Evolutionary conservation across 2,888 invertebrate species (phyloP).

Genomic region (Cotesia congregata): DNA sequence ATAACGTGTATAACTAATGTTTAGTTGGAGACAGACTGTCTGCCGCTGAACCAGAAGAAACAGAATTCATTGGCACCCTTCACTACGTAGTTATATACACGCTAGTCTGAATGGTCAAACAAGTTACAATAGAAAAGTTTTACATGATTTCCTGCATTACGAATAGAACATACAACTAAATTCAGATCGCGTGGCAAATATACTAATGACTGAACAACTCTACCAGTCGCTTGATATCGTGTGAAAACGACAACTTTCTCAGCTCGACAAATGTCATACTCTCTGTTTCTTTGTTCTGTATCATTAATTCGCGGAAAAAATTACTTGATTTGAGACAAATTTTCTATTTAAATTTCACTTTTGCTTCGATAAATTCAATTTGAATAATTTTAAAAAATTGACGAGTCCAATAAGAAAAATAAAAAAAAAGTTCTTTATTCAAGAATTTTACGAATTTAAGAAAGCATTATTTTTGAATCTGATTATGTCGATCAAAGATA

Average conservation of each 20-base stretch:
- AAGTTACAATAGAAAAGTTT: slow-evolving; percentile 50
- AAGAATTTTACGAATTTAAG: too few relatives aligned
- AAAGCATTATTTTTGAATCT: too few relatives aligned
- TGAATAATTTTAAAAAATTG: too few relatives aligned
- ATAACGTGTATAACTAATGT: slow-evolving; percentile 54
- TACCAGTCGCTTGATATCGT: slow-evolving; percentile 26
- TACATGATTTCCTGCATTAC: slow-evolving; percentile 39
- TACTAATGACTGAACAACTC: slow-evolving; percentile 39
- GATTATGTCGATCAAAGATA: too few relatives aligned
- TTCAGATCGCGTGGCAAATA: slow-evolving; percentile 49
- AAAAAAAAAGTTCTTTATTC: too few relatives aligned
- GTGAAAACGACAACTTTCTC: slow-evolving; percentile 20
- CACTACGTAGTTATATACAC: slow-evolving; percentile 38
- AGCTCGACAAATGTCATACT: neutral
- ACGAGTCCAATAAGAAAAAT: too few relatives aligned
- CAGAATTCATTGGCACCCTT: slow-evolving; percentile 40
- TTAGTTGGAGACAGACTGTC: slow-evolving; percentile 54
- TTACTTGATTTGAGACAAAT: too few relatives aligned
- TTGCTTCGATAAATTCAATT: too few relatives aligned
- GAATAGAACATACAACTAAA: slow-evolving; percentile 23
- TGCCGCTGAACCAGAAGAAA: slow-evolving; percentile 44
- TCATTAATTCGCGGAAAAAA: neutral
- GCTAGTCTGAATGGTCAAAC: slow-evolving; percentile 41
- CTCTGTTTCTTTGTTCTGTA: neutral
- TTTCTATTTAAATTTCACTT: too few relatives aligned